Evolutionary conservation across 1,140 invertebrate species (phyloP).

Genomic region (Hycleus cichorii): DNA sequence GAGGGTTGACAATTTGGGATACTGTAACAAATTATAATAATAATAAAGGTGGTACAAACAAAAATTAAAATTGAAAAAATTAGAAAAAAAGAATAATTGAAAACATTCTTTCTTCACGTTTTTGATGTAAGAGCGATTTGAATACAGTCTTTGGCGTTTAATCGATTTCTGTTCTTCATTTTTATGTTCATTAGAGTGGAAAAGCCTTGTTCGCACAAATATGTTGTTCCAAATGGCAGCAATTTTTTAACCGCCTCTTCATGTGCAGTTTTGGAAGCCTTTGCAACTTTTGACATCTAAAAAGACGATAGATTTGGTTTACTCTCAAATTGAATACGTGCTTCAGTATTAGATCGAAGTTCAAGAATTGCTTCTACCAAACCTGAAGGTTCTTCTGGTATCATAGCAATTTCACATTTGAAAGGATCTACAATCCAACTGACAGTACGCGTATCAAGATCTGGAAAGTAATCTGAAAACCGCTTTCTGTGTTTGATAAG

Average conservation of each 20-base stretch:
- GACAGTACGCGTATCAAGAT: conserved; percentile 21
- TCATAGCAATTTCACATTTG: conserved; percentile 22
- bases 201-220: conserved; percentile 10
- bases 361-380: conserved; percentile 27
- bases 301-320: conserved; percentile 18
- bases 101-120: too few species aligned
- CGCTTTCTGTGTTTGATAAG: conserved; percentile 19
- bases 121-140: not conserved
- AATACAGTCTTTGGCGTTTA: not conserved
- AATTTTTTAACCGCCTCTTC: conserved; percentile 23
- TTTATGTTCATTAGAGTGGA: not conserved
- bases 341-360: conserved; percentile 27
- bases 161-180: not conserved
- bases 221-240: conserved; percentile 2
- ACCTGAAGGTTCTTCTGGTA: conserved; percentile 23
- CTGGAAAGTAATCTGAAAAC: conserved; percentile 19
- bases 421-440: conserved; percentile 21
- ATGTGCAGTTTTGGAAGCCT: conserved; percentile 23
- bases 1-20: too few species aligned
- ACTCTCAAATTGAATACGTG: conserved; percentile 23
- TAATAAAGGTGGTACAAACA: too few species aligned
- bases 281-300: conserved; percentile 22
- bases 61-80: too few species aligned
- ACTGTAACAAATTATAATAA: too few species aligned
- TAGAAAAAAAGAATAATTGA: too few species aligned